Percentiles rank a stretch among this genome's conserved stretches.
Evolutionary conservation across 1,140 invertebrate species (phyloP).

Genomic region (Neocloeon triangulifer): DNA sequence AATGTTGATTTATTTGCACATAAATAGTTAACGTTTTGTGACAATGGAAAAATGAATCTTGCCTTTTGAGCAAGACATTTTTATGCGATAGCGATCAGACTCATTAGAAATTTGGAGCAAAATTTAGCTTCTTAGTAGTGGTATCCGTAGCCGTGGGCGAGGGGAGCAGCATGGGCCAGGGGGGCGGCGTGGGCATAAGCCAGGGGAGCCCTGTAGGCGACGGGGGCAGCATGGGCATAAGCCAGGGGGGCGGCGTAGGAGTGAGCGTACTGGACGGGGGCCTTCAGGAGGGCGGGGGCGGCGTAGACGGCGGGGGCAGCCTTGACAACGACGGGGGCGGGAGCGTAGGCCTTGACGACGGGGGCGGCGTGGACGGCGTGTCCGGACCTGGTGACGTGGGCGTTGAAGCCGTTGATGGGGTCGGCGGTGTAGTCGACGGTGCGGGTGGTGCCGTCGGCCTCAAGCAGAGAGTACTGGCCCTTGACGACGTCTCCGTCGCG

Average conservation of each 20-base stretch:
- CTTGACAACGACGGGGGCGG: constrained; percentile 11
- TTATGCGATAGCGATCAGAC: no score
- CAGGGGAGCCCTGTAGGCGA: no score
- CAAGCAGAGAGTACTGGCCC: constrained; percentile 18
- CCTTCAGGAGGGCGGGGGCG: constrained; percentile 16
- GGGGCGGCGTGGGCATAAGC: no score
- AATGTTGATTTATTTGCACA: no score
- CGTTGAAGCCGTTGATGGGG: constrained; percentile 23
- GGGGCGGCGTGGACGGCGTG: constrained; percentile 11
- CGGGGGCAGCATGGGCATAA: no score
- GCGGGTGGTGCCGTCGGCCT: constrained; percentile 15
- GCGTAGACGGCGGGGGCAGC: background rate
- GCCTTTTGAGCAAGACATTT: no score
- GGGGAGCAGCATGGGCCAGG: background rate
- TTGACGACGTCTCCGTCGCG: constrained; percentile 16
- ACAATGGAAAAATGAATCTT: no score
- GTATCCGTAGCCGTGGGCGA: no score
- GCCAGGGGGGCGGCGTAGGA: constrained; percentile 26
- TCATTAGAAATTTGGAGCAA: no score
- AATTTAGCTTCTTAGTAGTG: no score
- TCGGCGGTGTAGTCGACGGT: constrained; percentile 15
- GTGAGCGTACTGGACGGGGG: constrained; percentile 32
- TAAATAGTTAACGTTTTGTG: no score
- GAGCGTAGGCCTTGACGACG: background rate
- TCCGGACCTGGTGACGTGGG: constrained; percentile 22